A percentile compares a stretch with the other conserved stretches of the same genome.
phyloP scores from a whole-genome alignment of 2,113 vertebrate species.

The Podarcis muralis region DNA sequence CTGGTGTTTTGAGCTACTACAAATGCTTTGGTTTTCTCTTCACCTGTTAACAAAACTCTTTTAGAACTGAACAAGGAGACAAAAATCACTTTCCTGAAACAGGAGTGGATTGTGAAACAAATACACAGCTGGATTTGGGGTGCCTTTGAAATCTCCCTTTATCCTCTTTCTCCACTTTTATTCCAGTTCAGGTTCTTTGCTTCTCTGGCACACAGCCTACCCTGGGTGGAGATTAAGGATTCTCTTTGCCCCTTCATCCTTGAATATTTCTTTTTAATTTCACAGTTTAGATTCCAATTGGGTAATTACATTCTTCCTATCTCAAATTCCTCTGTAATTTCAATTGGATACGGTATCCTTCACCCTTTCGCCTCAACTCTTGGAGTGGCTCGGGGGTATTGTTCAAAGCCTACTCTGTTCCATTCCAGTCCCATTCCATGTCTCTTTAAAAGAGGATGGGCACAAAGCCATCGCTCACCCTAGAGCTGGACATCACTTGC shows the following conservation, averaged over 20 bases:
- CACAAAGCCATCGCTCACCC: slow-evolving; percentile 60
- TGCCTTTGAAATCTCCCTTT: slow-evolving; percentile 70
- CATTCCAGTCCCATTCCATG: slow-evolving; percentile 68
- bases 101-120: slow-evolving; percentile 61
- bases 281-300: slow-evolving; percentile 74
- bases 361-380: slow-evolving; percentile 64
- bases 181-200: slow-evolving; percentile 66
- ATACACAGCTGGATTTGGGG: slow-evolving; percentile 68
- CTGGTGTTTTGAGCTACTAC: slow-evolving; percentile 33
- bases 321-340: slow-evolving; percentile 70
- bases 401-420: slow-evolving; percentile 68
- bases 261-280: slow-evolving; percentile 75
- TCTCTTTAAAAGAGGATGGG: slow-evolving; percentile 66
- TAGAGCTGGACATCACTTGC: slow-evolving; percentile 46
- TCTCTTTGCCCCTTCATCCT: slow-evolving; percentile 68
- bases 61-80: slow-evolving; percentile 54
- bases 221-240: slow-evolving; percentile 59
- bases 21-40: slow-evolving; percentile 48
- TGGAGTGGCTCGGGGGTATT: slow-evolving; percentile 61
- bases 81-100: slow-evolving; percentile 52
- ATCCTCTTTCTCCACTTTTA: slow-evolving; percentile 55
- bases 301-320: slow-evolving; percentile 76
- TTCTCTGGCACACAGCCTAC: slow-evolving; percentile 63
- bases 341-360: slow-evolving; percentile 67
- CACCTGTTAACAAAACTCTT: slow-evolving; percentile 56